Evolutionary conservation across 1,140 invertebrate genomes (phyloP).

Genomic region (Anastrepha ludens): DNA sequence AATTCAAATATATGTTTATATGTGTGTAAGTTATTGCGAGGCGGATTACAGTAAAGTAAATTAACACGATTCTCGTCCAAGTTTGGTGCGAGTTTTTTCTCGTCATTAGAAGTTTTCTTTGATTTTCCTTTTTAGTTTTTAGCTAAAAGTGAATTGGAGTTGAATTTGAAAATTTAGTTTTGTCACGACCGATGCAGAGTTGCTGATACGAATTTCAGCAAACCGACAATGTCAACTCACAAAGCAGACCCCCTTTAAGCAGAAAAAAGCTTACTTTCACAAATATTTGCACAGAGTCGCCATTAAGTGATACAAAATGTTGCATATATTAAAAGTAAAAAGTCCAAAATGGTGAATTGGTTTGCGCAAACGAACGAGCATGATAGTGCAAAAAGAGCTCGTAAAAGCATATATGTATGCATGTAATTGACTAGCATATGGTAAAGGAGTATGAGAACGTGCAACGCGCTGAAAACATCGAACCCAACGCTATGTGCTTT

Average conservation of each 20-base stretch:
- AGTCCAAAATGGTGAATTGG: not conserved
- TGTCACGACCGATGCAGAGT: not conserved
- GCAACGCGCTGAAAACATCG: not conserved
- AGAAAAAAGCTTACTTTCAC: not conserved
- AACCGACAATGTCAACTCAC: not conserved
- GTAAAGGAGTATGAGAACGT: not conserved
- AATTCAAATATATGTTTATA: no score
- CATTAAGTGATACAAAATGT: not conserved
- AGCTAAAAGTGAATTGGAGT: not conserved
- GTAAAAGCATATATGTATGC: no score
- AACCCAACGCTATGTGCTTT: not conserved
- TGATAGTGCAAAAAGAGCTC: no score
- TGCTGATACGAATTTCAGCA: not conserved
- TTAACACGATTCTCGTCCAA: no score
- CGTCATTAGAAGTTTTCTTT: no score
- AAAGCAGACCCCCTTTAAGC: not conserved
- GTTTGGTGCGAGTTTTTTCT: no score
- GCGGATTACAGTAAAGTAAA: no score
- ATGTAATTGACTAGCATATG: no score
- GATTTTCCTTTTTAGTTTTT: no score
- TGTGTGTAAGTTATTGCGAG: no score
- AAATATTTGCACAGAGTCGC: not conserved
- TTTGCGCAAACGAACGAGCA: no score
- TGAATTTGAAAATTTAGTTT: not conserved
- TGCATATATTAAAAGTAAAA: not conserved